A percentile compares a stretch with the other conserved stretches of the same genome.
Evolutionary conservation across 2,113 vertebrate genomes (phyloP).

Genomic region (Brachirus orientalis): DNA sequence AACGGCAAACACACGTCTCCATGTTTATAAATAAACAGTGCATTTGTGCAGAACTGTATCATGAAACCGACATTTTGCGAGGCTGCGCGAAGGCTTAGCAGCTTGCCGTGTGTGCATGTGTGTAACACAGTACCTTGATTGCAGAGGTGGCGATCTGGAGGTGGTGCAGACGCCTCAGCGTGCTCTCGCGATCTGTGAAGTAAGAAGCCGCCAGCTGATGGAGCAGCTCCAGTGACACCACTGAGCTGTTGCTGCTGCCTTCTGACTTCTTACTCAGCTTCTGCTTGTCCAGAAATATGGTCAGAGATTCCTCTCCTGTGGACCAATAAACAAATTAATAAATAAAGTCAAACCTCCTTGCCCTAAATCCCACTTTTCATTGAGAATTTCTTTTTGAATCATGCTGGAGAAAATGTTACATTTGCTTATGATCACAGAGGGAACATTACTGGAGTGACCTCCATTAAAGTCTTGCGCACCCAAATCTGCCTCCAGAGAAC

Average conservation of each 20-base stretch:
- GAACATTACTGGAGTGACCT: no score
- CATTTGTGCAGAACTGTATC: not conserved
- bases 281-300: conserved; percentile 98
- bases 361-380: no score
- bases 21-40: conserved; percentile 12
- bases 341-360: no score
- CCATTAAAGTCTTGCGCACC: no score
- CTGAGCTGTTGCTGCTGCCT: conserved; percentile 86
- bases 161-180: conserved; percentile 92
- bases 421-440: no score
- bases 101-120: not conserved
- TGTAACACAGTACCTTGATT: conserved; percentile 88
- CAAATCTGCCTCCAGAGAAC: no score
- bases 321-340: conserved; percentile 7
- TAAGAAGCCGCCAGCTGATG: conserved; percentile 98
- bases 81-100: no score
- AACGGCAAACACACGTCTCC: conserved; percentile 17
- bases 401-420: no score
- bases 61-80: not conserved
- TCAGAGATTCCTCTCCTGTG: conserved; percentile 95
- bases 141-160: conserved; percentile 97
- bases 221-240: conserved; percentile 92
- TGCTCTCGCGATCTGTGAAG: conserved; percentile 97
- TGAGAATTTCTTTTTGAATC: no score
- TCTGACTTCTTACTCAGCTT: conserved; percentile 92